Percentiles rank a stretch among this genome's conserved stretches.
Conservation (phyloP, 2,113 vertebrate genomes). For the Crotalus viridis region DNA sequence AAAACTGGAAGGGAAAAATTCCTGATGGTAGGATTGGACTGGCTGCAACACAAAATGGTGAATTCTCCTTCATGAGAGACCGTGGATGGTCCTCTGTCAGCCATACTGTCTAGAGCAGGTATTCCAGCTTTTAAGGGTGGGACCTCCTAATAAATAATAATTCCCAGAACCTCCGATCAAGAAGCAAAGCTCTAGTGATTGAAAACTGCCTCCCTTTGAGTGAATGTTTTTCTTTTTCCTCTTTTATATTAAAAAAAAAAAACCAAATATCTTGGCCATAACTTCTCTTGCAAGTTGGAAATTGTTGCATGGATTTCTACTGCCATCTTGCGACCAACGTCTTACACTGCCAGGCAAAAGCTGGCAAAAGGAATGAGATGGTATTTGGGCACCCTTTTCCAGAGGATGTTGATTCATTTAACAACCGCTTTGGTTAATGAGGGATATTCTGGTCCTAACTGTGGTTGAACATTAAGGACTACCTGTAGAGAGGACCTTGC, state of each 20-base stretch:
- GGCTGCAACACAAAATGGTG: not conserved
- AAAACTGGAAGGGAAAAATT: not conserved
- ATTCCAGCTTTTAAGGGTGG: not conserved
- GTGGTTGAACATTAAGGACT: not conserved
- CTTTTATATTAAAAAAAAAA: not conserved
- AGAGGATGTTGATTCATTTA: not conserved
- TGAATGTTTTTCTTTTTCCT: not conserved
- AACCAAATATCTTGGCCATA: not conserved
- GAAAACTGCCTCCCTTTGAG: not conserved
- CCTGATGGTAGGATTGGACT: not conserved
- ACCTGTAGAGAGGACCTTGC: not conserved
- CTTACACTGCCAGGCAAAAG: not conserved
- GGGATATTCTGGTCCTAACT: not conserved
- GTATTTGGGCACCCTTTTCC: not conserved
- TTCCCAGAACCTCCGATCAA: not conserved
- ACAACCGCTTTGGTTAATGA: not conserved
- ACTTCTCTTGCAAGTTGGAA: not conserved
- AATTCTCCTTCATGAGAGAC: not conserved
- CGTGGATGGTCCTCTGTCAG: not conserved
- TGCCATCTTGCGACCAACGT: constrained; percentile 44
- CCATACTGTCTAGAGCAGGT: not conserved
- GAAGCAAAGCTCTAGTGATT: not conserved
- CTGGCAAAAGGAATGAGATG: not conserved
- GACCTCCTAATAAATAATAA: not conserved
- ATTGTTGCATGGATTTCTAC: constrained; percentile 1